Evolutionary conservation across 2,797 vertebrate species (phyloP), one percentile per base, ranked within the genome.

Genomic region (Spizella passerina): DNA sequence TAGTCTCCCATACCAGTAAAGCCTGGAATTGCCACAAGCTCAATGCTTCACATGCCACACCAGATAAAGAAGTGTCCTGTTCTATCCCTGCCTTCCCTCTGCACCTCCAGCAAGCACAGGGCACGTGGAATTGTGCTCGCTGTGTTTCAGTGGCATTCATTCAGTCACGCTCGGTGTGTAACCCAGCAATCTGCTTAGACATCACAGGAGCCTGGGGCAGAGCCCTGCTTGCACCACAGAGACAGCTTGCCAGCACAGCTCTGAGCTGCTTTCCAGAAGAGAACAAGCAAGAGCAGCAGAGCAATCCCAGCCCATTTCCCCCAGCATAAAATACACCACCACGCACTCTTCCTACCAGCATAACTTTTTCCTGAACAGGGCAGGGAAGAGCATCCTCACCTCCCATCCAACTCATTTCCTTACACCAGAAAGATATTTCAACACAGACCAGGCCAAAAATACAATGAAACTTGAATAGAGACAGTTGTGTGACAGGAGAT

Each of bases 111-210:
- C 41, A 50, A 88, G 85, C 65, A 50, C 65, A 75, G 17, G 57
- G 65, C 73, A 94, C 20, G 4, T 72, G 92, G 72, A 93, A 92
- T 61, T 79, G 80, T 79, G 69, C 88, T 88, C 65, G 2, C 50
- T 65, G 69, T 14, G 1, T 90, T 93, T 92, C 71, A 82, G 64
- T 11, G 56, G 52, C 83, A 39, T 68, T 82, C 83, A 86, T 75
- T 84, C 83, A 86, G 83, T 84, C 90, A 86, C 1, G 0, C 78
- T 84, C 43, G 2, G 44, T 0, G 0, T 52, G 80, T n/a, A 91
- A 90, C 86, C 32, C 57, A 90, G 59, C 70, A 63, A 92, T 94
- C 81, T 92, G 83, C 66, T 92, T 29, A 84, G 83, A 90, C 86
- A 86, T 38, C 64, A 56, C 64, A 83, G 66, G 26, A 93, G 64